phyloP scores from a whole-genome alignment of 2,888 invertebrate species.

The Clusia tigrina region DNA sequence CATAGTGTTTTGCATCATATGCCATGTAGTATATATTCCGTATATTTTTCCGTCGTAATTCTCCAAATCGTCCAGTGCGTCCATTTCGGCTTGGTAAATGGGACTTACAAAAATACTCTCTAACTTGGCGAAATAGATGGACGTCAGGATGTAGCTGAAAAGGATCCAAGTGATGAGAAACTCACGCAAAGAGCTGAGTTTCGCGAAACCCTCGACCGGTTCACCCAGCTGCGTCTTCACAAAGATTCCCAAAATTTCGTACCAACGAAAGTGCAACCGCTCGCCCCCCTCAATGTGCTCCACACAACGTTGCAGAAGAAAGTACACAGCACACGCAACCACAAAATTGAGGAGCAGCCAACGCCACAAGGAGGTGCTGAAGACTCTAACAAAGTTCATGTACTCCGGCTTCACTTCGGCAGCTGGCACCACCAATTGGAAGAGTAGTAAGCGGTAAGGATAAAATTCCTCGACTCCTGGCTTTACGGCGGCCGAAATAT shows the following conservation, averaged over 20 bases:
- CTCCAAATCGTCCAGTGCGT: slow-evolving; percentile 43
- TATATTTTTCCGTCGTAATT: slow-evolving; percentile 43
- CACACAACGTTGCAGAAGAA: slow-evolving; percentile 28
- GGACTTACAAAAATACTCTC: slow-evolving; percentile 59
- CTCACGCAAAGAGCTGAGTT: slow-evolving; percentile 47
- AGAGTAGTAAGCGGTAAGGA: slow-evolving; percentile 44
- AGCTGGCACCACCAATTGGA: slow-evolving; percentile 56
- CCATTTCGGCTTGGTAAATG: slow-evolving; percentile 50
- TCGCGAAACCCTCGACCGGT: slow-evolving; percentile 45
- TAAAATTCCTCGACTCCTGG: slow-evolving; percentile 46
- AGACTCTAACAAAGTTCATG: slow-evolving; percentile 51
- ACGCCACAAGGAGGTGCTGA: slow-evolving; percentile 46
- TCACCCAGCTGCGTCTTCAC: slow-evolving; percentile 52
- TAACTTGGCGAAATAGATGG: slow-evolving; percentile 57
- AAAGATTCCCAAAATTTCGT: slow-evolving; percentile 48
- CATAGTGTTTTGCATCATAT: slow-evolving; percentile 36
- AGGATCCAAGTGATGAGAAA: slow-evolving; percentile 58
- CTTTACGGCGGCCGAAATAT: slow-evolving; percentile 41
- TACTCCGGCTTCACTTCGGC: slow-evolving; percentile 50
- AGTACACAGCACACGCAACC: slow-evolving; percentile 7
- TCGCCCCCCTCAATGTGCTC: too few species aligned
- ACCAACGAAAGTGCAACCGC: slow-evolving; percentile 38
- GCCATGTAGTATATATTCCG: slow-evolving; percentile 36
- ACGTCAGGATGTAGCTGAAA: slow-evolving; percentile 55
- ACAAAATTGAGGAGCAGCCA: slow-evolving; percentile 43